Evolutionary conservation across 2,797 vertebrate genomes (phyloP).

Genomic region (Gallinago stenura): DNA sequence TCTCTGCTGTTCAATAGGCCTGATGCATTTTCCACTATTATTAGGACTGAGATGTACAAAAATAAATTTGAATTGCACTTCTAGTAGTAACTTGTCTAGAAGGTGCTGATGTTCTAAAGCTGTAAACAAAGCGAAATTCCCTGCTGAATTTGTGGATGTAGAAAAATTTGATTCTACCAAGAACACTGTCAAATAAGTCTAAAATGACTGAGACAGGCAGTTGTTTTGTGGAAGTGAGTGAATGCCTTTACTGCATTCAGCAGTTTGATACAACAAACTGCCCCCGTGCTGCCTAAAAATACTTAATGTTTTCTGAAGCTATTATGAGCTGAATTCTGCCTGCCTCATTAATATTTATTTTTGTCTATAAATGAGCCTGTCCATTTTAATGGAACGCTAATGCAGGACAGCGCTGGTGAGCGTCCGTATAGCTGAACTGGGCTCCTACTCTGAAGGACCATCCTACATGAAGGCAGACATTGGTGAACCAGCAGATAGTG

Average conservation of each 20-base stretch:
- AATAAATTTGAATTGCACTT: neutral
- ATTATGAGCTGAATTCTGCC: neutral
- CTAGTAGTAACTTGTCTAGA: conserved; percentile 21
- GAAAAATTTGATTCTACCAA: neutral
- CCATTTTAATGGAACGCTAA: neutral
- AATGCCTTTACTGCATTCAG: neutral
- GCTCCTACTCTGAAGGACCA: neutral
- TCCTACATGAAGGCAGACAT: neutral
- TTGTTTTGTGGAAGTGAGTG: neutral
- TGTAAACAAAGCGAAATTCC: neutral
- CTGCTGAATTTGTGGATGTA: conserved; percentile 34
- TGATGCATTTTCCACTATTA: neutral
- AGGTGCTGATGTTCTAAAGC: neutral
- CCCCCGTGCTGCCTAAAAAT: neutral
- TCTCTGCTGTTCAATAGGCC: neutral
- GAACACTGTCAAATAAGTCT: neutral
- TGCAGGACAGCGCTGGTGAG: neutral
- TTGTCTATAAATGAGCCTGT: neutral
- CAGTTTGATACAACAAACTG: neutral
- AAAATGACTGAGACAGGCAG: neutral
- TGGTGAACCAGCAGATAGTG: neutral
- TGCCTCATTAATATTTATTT: neutral
- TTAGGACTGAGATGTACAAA: neutral
- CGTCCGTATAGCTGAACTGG: neutral
- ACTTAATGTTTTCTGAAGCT: neutral